These are phyloP conservation scores for Plagodis dolabraria DNA, from an alignment of 2,888 invertebrate genomes.

Conservation along the genomic window DNA sequence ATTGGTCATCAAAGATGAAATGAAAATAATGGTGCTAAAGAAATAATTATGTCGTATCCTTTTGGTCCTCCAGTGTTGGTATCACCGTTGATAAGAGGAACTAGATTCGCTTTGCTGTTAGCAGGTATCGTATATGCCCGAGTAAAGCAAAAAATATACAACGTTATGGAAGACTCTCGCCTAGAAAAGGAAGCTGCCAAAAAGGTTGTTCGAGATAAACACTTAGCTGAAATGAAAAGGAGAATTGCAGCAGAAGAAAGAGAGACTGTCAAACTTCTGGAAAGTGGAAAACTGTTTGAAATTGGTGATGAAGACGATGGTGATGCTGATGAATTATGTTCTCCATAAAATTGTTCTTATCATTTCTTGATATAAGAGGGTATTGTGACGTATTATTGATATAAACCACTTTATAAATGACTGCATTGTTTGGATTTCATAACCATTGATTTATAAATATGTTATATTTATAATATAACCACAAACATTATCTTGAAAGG, in stretches of 20 bases:
- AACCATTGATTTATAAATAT: no score
- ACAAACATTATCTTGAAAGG: no score
- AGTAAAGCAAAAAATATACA: conserved; percentile 61
- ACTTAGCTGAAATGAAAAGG: conserved; percentile 53
- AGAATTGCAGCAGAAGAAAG: conserved; percentile 63
- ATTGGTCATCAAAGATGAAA: conserved; percentile 10
- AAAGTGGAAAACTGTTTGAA: conserved; percentile 65
- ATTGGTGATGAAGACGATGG: conserved; percentile 8
- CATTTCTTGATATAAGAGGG: no score
- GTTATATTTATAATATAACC: no score
- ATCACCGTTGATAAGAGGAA: conserved; percentile 71
- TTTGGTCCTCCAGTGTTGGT: conserved; percentile 69
- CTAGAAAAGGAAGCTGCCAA: conserved; percentile 59
- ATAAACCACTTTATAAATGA: no score
- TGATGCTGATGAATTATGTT: background rate
- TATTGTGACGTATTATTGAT: no score
- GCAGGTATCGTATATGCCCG: conserved; percentile 69
- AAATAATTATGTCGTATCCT: conserved; percentile 51
- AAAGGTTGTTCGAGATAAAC: conserved; percentile 63
- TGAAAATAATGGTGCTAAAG: background rate
- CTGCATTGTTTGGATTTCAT: no score
- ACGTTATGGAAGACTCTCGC: conserved; percentile 51
- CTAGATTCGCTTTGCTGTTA: conserved; percentile 61
- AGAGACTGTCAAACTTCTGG: conserved; percentile 56
- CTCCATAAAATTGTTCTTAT: background rate